Conservation (phyloP, 2,113 vertebrate species). For the Alethe diademata region DNA sequence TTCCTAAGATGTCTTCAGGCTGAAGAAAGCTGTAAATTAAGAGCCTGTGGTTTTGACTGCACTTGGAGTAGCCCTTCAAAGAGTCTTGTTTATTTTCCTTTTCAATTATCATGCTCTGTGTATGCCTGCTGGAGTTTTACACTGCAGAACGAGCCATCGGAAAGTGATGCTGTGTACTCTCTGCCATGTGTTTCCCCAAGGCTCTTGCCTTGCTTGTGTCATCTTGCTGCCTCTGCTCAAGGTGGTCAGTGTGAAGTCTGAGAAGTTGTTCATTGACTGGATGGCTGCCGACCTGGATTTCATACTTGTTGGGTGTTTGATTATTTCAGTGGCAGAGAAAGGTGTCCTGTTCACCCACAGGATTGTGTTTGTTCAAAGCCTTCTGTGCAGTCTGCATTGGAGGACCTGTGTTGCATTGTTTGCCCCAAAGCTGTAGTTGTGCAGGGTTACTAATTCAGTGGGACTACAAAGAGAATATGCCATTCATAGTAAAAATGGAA, state of each 20-base stretch:
- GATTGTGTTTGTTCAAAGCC: accelerated
- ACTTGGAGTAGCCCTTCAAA: background rate
- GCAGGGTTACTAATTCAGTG: background rate
- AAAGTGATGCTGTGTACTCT: background rate
- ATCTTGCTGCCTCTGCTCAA: background rate
- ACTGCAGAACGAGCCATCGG: background rate
- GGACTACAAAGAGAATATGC: background rate
- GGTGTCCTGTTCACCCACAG: accelerated
- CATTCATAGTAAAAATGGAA: background rate
- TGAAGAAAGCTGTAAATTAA: background rate
- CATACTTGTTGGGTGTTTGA: background rate
- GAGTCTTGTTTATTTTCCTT: background rate
- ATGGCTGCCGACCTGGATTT: background rate
- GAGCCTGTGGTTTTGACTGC: background rate
- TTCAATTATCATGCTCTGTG: background rate
- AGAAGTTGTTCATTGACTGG: background rate
- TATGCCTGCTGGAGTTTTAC: background rate
- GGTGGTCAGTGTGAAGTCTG: background rate
- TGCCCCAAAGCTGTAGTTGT: background rate
- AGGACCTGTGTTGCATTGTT: accelerated
- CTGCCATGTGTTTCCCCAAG: background rate
- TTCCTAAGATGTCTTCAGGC: background rate
- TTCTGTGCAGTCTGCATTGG: accelerated
- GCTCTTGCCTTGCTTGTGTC: background rate
- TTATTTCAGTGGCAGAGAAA: background rate